Evolutionary conservation across 2,888 invertebrate species (phyloP), one percentile per base, ranked within the genome.

Genomic region (Megaustenia siamemsis): DNA sequence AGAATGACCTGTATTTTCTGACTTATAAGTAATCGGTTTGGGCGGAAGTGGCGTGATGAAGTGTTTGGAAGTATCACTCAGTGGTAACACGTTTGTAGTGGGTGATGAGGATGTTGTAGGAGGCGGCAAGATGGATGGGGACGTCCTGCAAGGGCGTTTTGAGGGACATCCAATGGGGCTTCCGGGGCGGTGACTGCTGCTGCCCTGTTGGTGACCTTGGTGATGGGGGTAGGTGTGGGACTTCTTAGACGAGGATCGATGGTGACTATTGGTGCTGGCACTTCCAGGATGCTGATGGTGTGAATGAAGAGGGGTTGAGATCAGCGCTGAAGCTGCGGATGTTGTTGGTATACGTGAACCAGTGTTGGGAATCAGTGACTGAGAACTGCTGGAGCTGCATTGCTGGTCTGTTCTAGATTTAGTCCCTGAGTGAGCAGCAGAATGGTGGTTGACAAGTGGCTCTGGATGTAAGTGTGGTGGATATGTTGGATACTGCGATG

Each of bases 191-290:
- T 24, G n/a, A n/a, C n/a, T 49, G 40, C 35, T 68, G 69, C 38
- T 80, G 66, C 45, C 21, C 68, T 75, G 82, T 4, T 82, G 82
- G 21, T 73, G 71, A 35, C 21, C 15, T 12, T 63, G 75, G 45
- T 60, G 60, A 18, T 75, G 75, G 24, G 38, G 66, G 12, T 45
- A 21, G 32, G 78, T 28, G 21, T 43, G n/a, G 21, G 78, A 78
- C 28, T 63, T 78, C 35, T 43, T 56, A 28, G 69, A 68, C 2
- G 69, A 69, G 15, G 80, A 38, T 4, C 21, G 53, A 38, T 53
- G 80, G 38, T 69, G 69, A 45, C 18, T 32, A 32, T 8, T 66
- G 53, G 18, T 66, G 38, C 68, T 53, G 10, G 35, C 49, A 53
- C 49, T 56, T 18, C 53, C 32, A 28, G 40, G 56, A 28, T 40